These are phyloP conservation scores for Battus philenor DNA, from an alignment of 1,140 invertebrate genomes.

Conservation along the genomic window DNA sequence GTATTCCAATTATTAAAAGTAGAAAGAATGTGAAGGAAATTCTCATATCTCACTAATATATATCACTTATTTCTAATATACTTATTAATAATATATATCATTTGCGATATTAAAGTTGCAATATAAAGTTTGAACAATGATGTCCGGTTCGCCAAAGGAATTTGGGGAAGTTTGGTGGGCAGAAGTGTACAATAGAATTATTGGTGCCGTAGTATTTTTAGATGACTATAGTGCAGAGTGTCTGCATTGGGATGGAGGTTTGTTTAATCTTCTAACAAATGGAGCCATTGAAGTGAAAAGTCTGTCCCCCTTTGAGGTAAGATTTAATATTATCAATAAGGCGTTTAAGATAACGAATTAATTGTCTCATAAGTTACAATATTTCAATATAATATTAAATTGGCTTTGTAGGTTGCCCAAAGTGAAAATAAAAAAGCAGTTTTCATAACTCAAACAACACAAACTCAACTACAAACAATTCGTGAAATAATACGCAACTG, in stretches of 20 bases:
- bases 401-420: conserved; percentile 44
- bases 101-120: no score
- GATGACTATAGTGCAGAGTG: conserved; percentile 78
- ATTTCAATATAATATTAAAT: neutral
- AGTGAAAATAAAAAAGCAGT: conserved; percentile 76
- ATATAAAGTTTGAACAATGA: conserved; percentile 26
- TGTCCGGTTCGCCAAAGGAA: conserved; percentile 44
- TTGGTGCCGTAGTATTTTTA: conserved; percentile 78
- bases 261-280: conserved; percentile 69
- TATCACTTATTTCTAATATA: no score
- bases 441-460: conserved; percentile 76
- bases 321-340: no score
- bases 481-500: conserved; percentile 75
- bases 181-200: conserved; percentile 77
- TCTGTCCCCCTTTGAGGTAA: conserved; percentile 80
- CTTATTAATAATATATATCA: no score
- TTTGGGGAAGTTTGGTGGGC: conserved; percentile 72
- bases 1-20: no score
- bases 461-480: conserved; percentile 70
- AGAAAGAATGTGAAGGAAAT: no score
- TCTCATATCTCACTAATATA: no score
- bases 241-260: conserved; percentile 80
- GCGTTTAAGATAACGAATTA: no score
- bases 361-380: neutral
- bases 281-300: conserved; percentile 77